Conservation (phyloP, 1,140 invertebrate species). For the Aphis craccivora region DNA sequence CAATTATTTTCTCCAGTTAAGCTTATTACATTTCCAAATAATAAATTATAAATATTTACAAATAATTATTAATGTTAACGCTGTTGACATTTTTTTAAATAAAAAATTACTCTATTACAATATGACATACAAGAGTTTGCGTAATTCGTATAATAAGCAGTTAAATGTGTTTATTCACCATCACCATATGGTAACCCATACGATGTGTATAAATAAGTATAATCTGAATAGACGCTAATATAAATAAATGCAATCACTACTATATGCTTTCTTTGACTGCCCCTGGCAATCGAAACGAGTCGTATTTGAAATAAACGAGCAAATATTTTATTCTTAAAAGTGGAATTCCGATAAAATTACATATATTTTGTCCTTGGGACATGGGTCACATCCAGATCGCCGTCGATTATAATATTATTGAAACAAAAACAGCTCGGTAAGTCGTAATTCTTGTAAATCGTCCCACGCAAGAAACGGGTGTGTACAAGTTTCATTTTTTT, state of each 20-base stretch:
- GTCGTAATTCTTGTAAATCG: conserved; percentile 42
- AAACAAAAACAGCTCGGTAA: conserved; percentile 34
- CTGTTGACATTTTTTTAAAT: background rate
- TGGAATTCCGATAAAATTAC: conserved; percentile 21
- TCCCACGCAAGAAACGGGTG: conserved; percentile 35
- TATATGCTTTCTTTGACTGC: background rate
- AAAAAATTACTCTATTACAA: background rate
- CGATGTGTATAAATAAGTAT: background rate
- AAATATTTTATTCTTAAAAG: conserved; percentile 23
- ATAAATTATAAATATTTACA: background rate
- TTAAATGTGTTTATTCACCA: conserved; percentile 21
- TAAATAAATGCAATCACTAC: background rate
- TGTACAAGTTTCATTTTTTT: conserved; percentile 20
- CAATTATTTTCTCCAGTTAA: background rate
- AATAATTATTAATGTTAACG: background rate
- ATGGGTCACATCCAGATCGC: conserved; percentile 36
- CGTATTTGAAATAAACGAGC: conserved; percentile 8
- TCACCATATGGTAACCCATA: conserved; percentile 21
- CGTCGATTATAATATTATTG: conserved; percentile 36
- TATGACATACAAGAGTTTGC: background rate
- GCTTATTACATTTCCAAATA: background rate
- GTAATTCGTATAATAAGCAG: background rate
- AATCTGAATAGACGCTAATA: background rate
- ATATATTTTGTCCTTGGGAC: conserved; percentile 28
- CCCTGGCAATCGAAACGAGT: background rate